These are phyloP conservation scores for Macrobrachium rosenbergii DNA, from an alignment of 1,140 invertebrate species.

Conservation along the genomic window DNA sequence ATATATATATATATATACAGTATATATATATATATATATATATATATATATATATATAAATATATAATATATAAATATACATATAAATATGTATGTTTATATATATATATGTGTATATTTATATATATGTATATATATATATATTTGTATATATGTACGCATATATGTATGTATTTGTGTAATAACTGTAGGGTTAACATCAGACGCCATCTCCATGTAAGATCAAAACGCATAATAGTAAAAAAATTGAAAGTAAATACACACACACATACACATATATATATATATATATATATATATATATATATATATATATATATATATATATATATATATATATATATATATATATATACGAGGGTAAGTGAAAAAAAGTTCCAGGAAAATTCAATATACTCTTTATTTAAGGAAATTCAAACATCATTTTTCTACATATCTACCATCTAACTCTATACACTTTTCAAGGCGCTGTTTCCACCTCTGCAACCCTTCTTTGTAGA, in stretches of 20 bases:
- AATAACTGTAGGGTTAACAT: too few relatives aligned
- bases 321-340: conserved; percentile 22
- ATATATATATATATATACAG: conserved; percentile 18
- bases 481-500: too few relatives aligned
- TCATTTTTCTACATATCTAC: too few relatives aligned
- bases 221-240: too few relatives aligned
- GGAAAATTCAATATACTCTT: too few relatives aligned
- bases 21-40: conserved; percentile 19
- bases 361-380: too few relatives aligned
- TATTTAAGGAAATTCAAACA: too few relatives aligned
- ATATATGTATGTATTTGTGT: not conserved
- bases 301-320: conserved; percentile 19
- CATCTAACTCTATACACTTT: too few relatives aligned
- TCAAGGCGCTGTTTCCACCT: too few relatives aligned
- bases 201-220: too few relatives aligned
- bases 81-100: conserved; percentile 3
- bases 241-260: not conserved
- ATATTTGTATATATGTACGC: not conserved
- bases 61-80: not conserved
- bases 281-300: conserved; percentile 13
- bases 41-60: not conserved
- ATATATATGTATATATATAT: conserved; percentile 18
- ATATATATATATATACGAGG: conserved; percentile 2
- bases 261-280: not conserved
- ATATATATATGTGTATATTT: conserved; percentile 6